phyloP scores from a whole-genome alignment of 64 coral and sea anemone genomes.

The Pocillopora damicornis region DNA sequence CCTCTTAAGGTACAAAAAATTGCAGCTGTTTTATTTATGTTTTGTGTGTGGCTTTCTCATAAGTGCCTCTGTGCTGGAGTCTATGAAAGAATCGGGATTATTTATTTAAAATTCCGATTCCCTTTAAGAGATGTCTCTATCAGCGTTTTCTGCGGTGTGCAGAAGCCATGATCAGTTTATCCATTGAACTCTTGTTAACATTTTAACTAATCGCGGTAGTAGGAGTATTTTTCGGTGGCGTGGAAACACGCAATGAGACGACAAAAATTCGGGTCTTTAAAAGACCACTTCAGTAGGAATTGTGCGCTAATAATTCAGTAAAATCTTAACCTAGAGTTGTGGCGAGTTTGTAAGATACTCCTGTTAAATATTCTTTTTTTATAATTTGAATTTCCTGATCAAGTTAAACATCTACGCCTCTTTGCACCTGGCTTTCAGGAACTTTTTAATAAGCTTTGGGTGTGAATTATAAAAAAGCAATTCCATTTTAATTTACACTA shows the following conservation, averaged over 20 bases:
- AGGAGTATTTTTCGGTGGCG: no score
- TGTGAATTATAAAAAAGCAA: conserved; percentile 18
- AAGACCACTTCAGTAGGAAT: no score
- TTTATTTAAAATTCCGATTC: neutral
- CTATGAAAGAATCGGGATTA: neutral
- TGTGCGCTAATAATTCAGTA: no score
- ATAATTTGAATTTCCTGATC: no score
- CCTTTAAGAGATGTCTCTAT: neutral
- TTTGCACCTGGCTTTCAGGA: conserved; percentile 25
- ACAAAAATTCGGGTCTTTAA: no score
- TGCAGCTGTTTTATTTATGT: neutral
- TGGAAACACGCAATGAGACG: no score
- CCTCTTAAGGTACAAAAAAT: conserved; percentile 5
- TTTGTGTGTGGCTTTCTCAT: neutral
- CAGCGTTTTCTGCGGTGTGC: neutral
- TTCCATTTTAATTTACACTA: neutral
- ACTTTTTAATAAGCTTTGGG: neutral
- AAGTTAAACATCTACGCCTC: neutral
- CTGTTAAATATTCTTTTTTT: no score
- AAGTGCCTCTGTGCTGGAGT: neutral
- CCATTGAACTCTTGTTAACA: no score
- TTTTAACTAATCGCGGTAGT: no score
- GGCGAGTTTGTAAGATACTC: no score
- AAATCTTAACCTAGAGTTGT: no score
- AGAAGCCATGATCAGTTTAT: neutral